phyloP scores from a whole-genome alignment of 2,888 invertebrate genomes.

The Monoplex corrugatus region DNA sequence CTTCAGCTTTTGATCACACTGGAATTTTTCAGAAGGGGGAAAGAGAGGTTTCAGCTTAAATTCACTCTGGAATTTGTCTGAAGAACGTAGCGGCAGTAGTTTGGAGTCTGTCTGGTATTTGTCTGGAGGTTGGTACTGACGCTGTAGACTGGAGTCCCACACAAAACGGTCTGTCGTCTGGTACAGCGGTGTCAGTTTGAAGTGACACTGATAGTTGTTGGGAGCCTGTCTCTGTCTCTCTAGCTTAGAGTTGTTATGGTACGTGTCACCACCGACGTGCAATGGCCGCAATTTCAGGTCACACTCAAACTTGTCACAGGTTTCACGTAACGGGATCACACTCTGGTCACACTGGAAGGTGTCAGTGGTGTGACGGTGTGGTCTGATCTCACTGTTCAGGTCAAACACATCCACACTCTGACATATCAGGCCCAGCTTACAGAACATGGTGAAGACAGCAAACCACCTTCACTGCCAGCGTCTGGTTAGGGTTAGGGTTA shows the following conservation, averaged over 20 bases:
- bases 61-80: background rate
- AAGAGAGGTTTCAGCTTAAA: background rate
- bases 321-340: background rate
- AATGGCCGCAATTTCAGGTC: background rate
- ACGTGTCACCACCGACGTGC: background rate
- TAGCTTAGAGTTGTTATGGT: background rate
- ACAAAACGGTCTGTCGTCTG: background rate
- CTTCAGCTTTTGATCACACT: background rate
- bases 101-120: background rate
- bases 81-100: background rate
- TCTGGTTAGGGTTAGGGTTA: too few relatives aligned
- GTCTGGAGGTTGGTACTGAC: background rate
- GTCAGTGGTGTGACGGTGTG: background rate
- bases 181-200: background rate
- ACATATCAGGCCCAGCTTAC: background rate
- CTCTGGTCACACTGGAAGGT: background rate
- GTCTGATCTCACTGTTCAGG: background rate
- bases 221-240: background rate
- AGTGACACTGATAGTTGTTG: background rate
- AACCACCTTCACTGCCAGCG: too few relatives aligned
- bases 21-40: background rate
- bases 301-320: background rate
- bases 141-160: background rate
- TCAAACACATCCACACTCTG: constrained; percentile 23
- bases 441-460: too few relatives aligned